These are phyloP conservation scores for Zhengitettix transpicula DNA, from an alignment of 2,888 invertebrate species.

Conservation along the genomic window DNA sequence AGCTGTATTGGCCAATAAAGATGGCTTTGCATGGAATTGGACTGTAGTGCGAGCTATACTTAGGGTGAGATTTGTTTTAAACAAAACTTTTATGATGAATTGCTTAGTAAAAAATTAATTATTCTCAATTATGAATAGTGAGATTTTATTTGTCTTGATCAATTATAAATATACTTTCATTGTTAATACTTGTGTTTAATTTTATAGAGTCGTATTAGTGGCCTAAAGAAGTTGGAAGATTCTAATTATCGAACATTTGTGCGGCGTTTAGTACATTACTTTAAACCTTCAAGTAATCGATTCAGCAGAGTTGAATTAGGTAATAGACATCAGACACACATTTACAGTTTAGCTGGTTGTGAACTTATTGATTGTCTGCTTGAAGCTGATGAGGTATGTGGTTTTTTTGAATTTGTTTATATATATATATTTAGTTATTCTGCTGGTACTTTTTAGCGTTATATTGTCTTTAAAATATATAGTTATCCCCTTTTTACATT, in stretches of 20 bases:
- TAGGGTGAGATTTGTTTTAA: constrained; percentile 34
- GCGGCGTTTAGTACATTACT: constrained; percentile 64
- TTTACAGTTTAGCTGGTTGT: constrained; percentile 48
- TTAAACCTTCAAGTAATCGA: constrained; percentile 71
- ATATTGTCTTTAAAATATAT: too few relatives aligned
- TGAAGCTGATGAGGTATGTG: constrained; percentile 39
- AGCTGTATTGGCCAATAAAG: constrained; percentile 61
- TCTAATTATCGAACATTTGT: constrained; percentile 47
- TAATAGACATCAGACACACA: constrained; percentile 37
- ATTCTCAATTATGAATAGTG: background rate
- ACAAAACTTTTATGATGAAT: background rate
- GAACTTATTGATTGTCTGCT: constrained; percentile 61
- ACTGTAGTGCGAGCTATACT: constrained; percentile 69
- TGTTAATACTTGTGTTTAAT: constrained; percentile 12
- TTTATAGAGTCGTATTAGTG: constrained; percentile 31
- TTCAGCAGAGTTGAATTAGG: constrained; percentile 72
- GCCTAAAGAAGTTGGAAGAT: constrained; percentile 44
- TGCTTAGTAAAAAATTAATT: background rate
- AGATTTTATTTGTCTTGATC: background rate
- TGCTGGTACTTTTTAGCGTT: too few relatives aligned
- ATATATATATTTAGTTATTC: too few relatives aligned
- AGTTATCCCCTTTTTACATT: too few relatives aligned
- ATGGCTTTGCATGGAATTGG: constrained; percentile 84
- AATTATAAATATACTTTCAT: background rate
- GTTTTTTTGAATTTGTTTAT: too few relatives aligned